Conservation (phyloP, 2,888 invertebrate species). For the Dolichomitus sp. region DNA sequence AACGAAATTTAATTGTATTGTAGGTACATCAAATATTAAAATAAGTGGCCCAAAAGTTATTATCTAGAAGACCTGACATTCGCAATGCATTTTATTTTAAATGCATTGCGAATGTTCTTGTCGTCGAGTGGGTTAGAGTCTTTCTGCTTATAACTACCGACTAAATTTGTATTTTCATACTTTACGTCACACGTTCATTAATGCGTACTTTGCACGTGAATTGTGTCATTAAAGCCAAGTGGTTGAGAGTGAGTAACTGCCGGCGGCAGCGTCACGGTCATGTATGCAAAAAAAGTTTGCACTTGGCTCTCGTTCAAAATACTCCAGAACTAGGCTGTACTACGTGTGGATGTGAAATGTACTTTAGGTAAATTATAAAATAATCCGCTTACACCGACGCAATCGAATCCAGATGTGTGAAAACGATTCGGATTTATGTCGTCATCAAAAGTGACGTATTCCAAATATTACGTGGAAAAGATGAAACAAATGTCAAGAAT, state of each 20-base stretch:
- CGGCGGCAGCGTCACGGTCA: neutral
- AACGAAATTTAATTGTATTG: neutral
- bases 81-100: neutral
- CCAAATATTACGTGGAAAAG: neutral
- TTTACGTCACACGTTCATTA: slow-evolving; percentile 1
- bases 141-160: neutral
- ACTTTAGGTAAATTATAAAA: neutral
- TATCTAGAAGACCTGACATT: neutral
- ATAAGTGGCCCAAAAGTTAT: neutral
- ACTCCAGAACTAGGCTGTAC: neutral
- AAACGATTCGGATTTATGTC: neutral
- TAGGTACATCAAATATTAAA: neutral
- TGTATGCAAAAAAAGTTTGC: slow-evolving; percentile 4
- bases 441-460: neutral
- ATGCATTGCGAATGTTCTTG: neutral
- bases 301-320: slow-evolving; percentile 17
- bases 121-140: neutral
- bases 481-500: neutral
- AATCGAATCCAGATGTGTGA: neutral
- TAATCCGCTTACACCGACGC: neutral
- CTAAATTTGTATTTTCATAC: neutral
- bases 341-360: slow-evolving; percentile 6
- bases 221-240: slow-evolving; percentile 28
- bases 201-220: slow-evolving; percentile 21
- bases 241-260: slow-evolving; percentile 4